Evolutionary conservation across 2,888 invertebrate genomes (phyloP), one percentile per base, ranked within the genome.

Genomic region (Xestia sexstrigata): DNA sequence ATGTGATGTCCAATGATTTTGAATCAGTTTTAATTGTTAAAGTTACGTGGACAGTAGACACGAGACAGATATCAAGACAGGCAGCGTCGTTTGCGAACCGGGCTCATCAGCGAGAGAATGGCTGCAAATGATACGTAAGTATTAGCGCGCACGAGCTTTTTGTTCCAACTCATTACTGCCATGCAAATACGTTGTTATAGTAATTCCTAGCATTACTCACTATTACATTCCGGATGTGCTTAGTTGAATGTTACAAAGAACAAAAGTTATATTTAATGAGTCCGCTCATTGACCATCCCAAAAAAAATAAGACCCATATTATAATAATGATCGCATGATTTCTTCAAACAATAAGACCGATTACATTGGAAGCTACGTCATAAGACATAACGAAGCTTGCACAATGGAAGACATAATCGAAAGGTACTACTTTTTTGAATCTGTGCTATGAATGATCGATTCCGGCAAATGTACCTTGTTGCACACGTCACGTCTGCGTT

Each of bases 111-210:
- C 49, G 49, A 69, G 69, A 30, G 42, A 70, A 80, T 75, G 58
- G 69, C 42, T 80, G n/a, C 47, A 49, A 76, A 82, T 84, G n/a
- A 76, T 84, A 70, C 3, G 35, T 72, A n/a, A n/a, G n/a, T n/a
- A 75, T 62, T 62, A 80, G 65, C 30, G 60, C 45, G 20, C 39
- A 23, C 47, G 26, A 74, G 70, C 60, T 85, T 77, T 74, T 85
- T 82, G 82, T 85, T 74, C 63, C 47, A 74, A 47, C 47, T 66
- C 78, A 81, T 83, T 85, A 81, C 73, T 65, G 60, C 17, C 82
- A 82, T 74, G 85, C 83, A 81, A 83, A 81, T 69, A 71, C 68
- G 52, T 81, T 74, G 73, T 81, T 77, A 74, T 65, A 70, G 9
- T 69, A 65, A 74, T 83, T 66, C 47, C 58, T 60, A 77, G 68